Evolutionary conservation across 2,797 vertebrate genomes (phyloP), one percentile per base, ranked within the genome.

Genomic region (Rachycentron canadum): DNA sequence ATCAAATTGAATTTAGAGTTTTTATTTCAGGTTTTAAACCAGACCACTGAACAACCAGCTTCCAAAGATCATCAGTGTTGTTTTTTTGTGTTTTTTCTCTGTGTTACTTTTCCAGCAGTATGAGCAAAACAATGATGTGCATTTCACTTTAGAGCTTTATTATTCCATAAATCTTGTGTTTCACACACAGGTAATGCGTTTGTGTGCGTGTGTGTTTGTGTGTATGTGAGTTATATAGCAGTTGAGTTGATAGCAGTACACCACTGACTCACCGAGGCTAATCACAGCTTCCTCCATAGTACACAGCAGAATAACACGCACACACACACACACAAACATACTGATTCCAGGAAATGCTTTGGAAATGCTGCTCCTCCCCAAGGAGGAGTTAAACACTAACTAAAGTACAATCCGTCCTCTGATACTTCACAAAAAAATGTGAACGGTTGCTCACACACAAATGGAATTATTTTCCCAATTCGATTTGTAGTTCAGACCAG

Each of bases 211-310:
- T 66, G 28, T 57, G 40, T 47, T 21, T 69, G 30, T 40, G 49
- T 32, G 32, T 32, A 7, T 32, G 32, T 28, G 87, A n/a, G n/a
- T n/a, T n/a, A n/a, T n/a, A n/a, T n/a, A n/a, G n/a, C n/a, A n/a
- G n/a, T n/a, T n/a, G 86, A 89, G 90, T 88, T 92, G 90, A 92
- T 82, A 81, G 64, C 76, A 81, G 84, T 76, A 75, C 64, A 72
- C 41, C 28, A 79, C 72, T 82, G 73, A 85, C 82, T 88, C 72
- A 83, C 34, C 69, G 34, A 82, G 34, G 64, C 80, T 89, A 90
- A 90, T 90, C 82, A 90, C 67, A 69, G 63, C 66, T 84, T 79
- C 70, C 63, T 36, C 82, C 83, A 58, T 26, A 73, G 58, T 66
- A 47, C 81, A 41, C 61, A 85, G 71, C 67, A 78, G 64, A 83